These are phyloP conservation scores for Mormyrops boulengeri DNA, from an alignment of 2,797 vertebrate species.

Conservation along the genomic window DNA sequence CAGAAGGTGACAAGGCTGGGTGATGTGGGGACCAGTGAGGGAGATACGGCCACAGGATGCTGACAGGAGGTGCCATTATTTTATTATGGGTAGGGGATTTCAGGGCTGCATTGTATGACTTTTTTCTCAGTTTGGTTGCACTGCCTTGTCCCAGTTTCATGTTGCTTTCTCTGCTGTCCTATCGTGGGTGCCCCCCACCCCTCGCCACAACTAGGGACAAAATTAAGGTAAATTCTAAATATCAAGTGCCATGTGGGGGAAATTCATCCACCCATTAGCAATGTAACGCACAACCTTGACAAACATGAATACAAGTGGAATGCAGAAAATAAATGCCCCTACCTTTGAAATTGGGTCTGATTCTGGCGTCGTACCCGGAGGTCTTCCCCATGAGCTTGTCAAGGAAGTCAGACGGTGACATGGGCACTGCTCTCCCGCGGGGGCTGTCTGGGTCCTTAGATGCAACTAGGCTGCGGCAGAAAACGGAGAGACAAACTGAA, in stretches of 20 bases:
- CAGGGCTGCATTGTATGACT: background rate
- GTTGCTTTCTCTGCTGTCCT: background rate
- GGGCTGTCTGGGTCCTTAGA: constrained; percentile 75
- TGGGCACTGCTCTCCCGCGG: constrained; percentile 66
- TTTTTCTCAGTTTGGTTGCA: background rate
- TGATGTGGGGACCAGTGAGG: background rate
- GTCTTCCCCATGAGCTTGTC: constrained; percentile 83
- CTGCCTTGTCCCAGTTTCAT: background rate
- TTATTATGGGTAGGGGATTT: background rate
- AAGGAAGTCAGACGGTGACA: constrained; percentile 82
- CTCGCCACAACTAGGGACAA: background rate
- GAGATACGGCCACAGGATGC: background rate
- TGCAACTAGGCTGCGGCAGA: constrained; percentile 64
- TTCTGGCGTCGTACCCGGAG: constrained; percentile 81
- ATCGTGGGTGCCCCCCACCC: background rate
- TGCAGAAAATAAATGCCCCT: constrained; percentile 20
- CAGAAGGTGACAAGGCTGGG: background rate
- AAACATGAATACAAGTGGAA: background rate
- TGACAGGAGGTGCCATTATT: background rate
- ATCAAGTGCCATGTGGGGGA: background rate
- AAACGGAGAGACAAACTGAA: background rate
- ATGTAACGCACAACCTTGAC: too few relatives aligned
- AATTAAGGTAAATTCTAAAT: background rate
- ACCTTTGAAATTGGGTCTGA: constrained; percentile 87
- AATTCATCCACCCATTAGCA: background rate